Percentiles rank a stretch among this genome's conserved stretches.
These are phyloP conservation scores for Anthopleura sola DNA, from an alignment of 64 coral and sea anemone species.

Conservation along the genomic window DNA sequence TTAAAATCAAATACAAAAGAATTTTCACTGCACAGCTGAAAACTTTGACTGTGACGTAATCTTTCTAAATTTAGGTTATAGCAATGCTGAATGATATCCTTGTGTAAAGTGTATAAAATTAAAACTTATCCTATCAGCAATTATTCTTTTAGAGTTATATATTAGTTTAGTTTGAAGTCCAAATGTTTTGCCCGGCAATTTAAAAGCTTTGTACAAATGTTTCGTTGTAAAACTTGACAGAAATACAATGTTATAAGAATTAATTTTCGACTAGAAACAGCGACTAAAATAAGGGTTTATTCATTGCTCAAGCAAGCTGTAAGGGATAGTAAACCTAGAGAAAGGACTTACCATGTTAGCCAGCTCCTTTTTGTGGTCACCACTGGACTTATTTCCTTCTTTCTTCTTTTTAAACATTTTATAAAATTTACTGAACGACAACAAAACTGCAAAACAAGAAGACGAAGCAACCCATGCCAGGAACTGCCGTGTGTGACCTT, in stretches of 20 bases:
- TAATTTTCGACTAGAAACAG: not conserved
- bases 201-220: not conserved
- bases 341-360: constrained; percentile 10
- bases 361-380: constrained; percentile 5
- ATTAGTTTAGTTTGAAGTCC: not conserved
- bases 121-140: not conserved
- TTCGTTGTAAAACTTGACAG: not conserved
- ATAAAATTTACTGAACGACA: not conserved
- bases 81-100: not conserved
- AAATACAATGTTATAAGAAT: too few species aligned
- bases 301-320: not conserved
- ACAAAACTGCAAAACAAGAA: constrained; percentile 1
- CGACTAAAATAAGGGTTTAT: not conserved
- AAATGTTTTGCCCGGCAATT: not conserved
- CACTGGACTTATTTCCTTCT: not conserved
- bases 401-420: constrained; percentile 18
- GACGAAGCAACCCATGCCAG: not conserved
- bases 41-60: not conserved
- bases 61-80: not conserved
- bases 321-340: not conserved
- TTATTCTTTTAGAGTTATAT: not conserved
- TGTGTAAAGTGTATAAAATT: too few species aligned
- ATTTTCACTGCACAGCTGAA: not conserved
- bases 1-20: not conserved
- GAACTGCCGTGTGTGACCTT: not conserved